phyloP scores from a whole-genome alignment of 2,888 invertebrate genomes.

The Athripsodes cinereus region DNA sequence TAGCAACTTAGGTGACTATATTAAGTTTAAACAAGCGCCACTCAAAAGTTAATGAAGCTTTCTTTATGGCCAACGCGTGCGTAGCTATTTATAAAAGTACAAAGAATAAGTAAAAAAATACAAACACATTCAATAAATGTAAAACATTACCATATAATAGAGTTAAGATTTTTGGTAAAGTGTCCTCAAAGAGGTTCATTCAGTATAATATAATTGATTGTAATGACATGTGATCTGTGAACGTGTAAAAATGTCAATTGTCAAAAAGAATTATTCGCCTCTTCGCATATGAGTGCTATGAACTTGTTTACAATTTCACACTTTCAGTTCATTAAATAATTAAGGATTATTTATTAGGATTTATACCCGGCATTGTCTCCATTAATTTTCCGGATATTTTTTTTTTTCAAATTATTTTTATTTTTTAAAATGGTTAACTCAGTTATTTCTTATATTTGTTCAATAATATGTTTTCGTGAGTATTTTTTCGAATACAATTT shows the following conservation, averaged over 20 bases:
- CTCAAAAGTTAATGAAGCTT: not conserved
- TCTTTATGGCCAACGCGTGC: not conserved
- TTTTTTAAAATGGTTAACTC: no score
- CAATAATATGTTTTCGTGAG: no score
- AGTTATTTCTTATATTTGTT: no score
- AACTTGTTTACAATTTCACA: not conserved
- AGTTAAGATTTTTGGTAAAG: not conserved
- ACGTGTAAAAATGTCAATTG: slow-evolving; percentile 1
- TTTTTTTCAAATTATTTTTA: no score
- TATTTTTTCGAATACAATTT: no score
- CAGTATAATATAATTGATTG: not conserved
- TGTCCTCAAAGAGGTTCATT: not conserved
- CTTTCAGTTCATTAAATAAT: not conserved
- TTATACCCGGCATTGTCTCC: no score
- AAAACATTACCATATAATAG: no score
- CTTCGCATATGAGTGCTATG: not conserved
- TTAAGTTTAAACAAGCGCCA: no score
- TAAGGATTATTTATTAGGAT: not conserved
- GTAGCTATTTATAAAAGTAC: not conserved
- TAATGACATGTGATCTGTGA: not conserved
- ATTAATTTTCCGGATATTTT: no score
- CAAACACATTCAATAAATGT: no score
- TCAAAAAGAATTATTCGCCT: not conserved
- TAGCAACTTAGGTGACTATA: no score
- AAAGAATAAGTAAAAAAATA: not conserved